Evolutionary conservation across 2,888 invertebrate genomes (phyloP).

Genomic region (Malacosoma neustria): DNA sequence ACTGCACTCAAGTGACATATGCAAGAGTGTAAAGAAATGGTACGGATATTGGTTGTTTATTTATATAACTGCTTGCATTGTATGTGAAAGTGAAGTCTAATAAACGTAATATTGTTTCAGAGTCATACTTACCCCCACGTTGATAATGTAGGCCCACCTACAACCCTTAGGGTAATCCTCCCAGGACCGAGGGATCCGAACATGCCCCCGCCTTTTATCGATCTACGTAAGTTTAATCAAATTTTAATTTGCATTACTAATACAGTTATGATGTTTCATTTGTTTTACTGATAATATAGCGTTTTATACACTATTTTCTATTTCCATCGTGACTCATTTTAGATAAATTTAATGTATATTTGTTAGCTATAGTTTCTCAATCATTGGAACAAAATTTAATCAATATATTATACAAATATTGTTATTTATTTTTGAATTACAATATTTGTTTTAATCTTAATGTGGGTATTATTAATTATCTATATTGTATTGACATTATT

Average conservation of each 20-base stretch:
- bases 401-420: too few relatives aligned
- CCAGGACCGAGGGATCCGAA: slow-evolving; percentile 41
- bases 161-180: slow-evolving; percentile 56
- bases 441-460: too few relatives aligned
- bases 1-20: slow-evolving; percentile 5
- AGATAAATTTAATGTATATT: too few relatives aligned
- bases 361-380: too few relatives aligned
- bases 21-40: slow-evolving; percentile 23
- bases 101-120: slow-evolving; percentile 37
- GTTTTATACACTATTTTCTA: too few relatives aligned
- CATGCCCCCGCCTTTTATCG: slow-evolving; percentile 52
- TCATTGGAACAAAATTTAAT: too few relatives aligned
- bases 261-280: slow-evolving; percentile 3
- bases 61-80: slow-evolving; percentile 45
- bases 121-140: slow-evolving; percentile 49
- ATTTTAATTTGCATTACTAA: neutral
- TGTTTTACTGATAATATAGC: too few relatives aligned
- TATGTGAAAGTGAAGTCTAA: slow-evolving; percentile 33
- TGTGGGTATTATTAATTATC: too few relatives aligned
- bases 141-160: slow-evolving; percentile 44
- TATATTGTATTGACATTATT: too few relatives aligned
- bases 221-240: slow-evolving; percentile 38
- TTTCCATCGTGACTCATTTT: too few relatives aligned
- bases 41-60: slow-evolving; percentile 43
- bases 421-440: too few relatives aligned